Evolutionary conservation across 2,113 vertebrate genomes (phyloP).

Genomic region (Periophthalmodon schlosseri): DNA sequence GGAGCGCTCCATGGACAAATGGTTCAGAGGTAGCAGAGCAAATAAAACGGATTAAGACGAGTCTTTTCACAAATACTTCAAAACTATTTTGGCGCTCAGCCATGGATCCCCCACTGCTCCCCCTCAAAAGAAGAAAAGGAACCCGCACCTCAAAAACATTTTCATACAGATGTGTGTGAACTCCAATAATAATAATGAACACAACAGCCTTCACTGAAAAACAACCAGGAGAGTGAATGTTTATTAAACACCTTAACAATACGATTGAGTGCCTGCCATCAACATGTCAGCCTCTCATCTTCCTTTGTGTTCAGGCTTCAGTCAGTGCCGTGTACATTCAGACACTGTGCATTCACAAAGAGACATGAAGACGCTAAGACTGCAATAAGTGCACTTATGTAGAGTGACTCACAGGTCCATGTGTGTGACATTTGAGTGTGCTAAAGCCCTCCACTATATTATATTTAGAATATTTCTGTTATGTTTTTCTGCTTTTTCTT

Average conservation of each 20-base stretch:
- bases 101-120: slow-evolving; percentile 31
- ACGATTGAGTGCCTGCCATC: slow-evolving; percentile 4
- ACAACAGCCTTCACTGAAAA: background rate
- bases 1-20: slow-evolving; percentile 89
- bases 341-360: background rate
- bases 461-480: slow-evolving; percentile 36
- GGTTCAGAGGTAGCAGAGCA: slow-evolving; percentile 84
- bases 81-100: slow-evolving; percentile 75
- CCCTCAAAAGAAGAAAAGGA: slow-evolving; percentile 39
- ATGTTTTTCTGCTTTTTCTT: slow-evolving; percentile 5
- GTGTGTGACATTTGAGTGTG: slow-evolving; percentile 31
- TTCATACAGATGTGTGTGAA: slow-evolving; percentile 35
- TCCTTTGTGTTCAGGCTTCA: slow-evolving; percentile 17
- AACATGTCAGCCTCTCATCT: slow-evolving; percentile 10
- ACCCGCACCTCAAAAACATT: slow-evolving; percentile 56
- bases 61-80: slow-evolving; percentile 80
- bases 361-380: slow-evolving; percentile 18
- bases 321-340: slow-evolving; percentile 14
- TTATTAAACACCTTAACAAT: slow-evolving; percentile 14
- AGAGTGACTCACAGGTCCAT: slow-evolving; percentile 42
- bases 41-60: slow-evolving; percentile 80
- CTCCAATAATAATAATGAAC: slow-evolving; percentile 14
- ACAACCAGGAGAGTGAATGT: background rate
- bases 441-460: slow-evolving; percentile 25
- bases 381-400: slow-evolving; percentile 23